Evolutionary conservation across 2,113 vertebrate genomes (phyloP), one percentile per base, ranked within the genome.

Genomic region (Gasterosteus nipponicus): DNA sequence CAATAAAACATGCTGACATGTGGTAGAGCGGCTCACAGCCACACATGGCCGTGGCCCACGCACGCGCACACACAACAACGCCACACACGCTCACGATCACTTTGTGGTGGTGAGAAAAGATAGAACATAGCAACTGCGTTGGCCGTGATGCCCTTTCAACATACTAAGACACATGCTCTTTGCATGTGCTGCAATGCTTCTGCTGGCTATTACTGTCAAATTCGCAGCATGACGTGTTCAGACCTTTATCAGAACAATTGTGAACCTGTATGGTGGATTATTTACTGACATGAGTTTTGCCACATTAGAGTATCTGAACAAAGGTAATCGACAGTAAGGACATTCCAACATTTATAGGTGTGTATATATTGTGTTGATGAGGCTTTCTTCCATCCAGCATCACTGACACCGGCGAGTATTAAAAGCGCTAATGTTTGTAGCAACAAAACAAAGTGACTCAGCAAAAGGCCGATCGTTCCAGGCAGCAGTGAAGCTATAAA

Each of bases 1-100:
- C 77, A 77, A 89, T 92, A 92, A 92, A 92, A 89, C 73, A 89
- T 10, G 35, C 80, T 88, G 86, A 89, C 86, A 89, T 88, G 89
- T 91, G 89, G 89, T 81, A 31, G 74, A 84, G 51, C 53, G 19
- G 75, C 83, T 70, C 79, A 31, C 74, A 83, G 75, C 42, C 87
- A 83, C 77, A 86, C 73, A 75, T 77, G 71, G 74, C 70, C 53
- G 62, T 5, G 14, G 42, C 66, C 61, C 62, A 44, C 41, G 42
- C 67, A 62, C 51, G 68, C 41, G 42, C 62, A 78, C 66, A 82
- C 63, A 64, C 22, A 51, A 47, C 18, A 47, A 46, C 15, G 44
- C 44, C 41, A 75, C 73, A 69, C 35, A 65, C 58, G 75, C 80
- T 26, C 22, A 26, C 22, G 22, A 74, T 42, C 57, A 75, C 69